A percentile compares a stretch with the other conserved stretches of the same genome.
phyloP scores from a whole-genome alignment of 2,113 vertebrate species.

The Campylomormyrus tamandua region DNA sequence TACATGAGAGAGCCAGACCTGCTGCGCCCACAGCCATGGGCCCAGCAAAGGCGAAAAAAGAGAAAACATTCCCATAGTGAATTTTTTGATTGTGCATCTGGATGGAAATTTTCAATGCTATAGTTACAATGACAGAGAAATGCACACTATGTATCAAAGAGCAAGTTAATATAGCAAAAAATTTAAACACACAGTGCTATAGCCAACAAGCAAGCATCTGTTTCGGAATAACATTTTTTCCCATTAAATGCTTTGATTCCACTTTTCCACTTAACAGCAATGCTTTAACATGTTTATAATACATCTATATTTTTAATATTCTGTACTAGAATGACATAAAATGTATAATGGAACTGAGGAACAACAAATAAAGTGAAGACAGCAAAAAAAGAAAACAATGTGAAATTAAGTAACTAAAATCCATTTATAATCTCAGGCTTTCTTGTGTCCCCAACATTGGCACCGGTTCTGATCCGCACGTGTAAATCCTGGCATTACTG shows the following conservation, averaged over 20 bases:
- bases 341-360: slow-evolving; percentile 78
- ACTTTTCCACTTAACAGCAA: slow-evolving; percentile 78
- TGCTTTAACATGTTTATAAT: slow-evolving; percentile 85
- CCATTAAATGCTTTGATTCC: slow-evolving; percentile 76
- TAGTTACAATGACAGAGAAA: slow-evolving; percentile 86
- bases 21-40: slow-evolving; percentile 65
- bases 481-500: slow-evolving; percentile 48
- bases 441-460: slow-evolving; percentile 59
- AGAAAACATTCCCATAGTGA: slow-evolving; percentile 52
- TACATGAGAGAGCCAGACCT: slow-evolving; percentile 72
- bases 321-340: slow-evolving; percentile 88
- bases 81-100: slow-evolving; percentile 86
- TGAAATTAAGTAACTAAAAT: slow-evolving; percentile 60
- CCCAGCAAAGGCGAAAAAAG: slow-evolving; percentile 42
- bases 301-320: slow-evolving; percentile 82
- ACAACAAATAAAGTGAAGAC: slow-evolving; percentile 58
- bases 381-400: neutral
- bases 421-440: slow-evolving; percentile 60
- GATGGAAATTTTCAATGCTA: slow-evolving; percentile 82
- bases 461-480: slow-evolving; percentile 43
- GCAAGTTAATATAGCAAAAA: slow-evolving; percentile 77
- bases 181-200: slow-evolving; percentile 79
- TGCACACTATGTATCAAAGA: slow-evolving; percentile 95
- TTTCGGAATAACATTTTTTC: slow-evolving; percentile 70
- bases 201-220: slow-evolving; percentile 82